Percentiles rank a stretch among this genome's conserved stretches.
These are phyloP conservation scores for Istiophorus platypterus DNA, from an alignment of 2,113 vertebrate species.

Conservation along the genomic window DNA sequence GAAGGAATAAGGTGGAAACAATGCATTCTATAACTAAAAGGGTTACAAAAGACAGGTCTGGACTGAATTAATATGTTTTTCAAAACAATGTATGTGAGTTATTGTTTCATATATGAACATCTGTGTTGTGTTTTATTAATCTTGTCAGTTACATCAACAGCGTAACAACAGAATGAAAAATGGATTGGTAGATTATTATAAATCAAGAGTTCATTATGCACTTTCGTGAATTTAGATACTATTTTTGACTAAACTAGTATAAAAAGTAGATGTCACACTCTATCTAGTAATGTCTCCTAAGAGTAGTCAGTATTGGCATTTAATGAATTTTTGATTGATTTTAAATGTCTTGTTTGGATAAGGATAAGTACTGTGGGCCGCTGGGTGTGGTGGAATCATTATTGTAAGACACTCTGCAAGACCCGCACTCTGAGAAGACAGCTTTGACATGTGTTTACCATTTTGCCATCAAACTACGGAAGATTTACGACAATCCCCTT, in stretches of 20 bases:
- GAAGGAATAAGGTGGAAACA: constrained; percentile 15
- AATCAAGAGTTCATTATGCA: constrained; percentile 11
- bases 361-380: constrained; percentile 16
- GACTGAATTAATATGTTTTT: constrained; percentile 32
- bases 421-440: constrained; percentile 57
- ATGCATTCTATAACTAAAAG: neutral
- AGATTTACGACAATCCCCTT: constrained; percentile 70
- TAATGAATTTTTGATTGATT: constrained; percentile 43
- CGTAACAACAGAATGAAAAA: constrained; percentile 4
- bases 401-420: constrained; percentile 45
- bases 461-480: constrained; percentile 68
- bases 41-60: constrained; percentile 35
- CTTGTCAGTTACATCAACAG: neutral
- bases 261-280: neutral
- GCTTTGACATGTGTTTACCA: constrained; percentile 77
- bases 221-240: constrained; percentile 7
- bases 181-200: neutral
- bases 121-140: constrained; percentile 29
- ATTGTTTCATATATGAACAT: constrained; percentile 45
- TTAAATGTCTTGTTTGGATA: constrained; percentile 47
- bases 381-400: constrained; percentile 58
- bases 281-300: constrained; percentile 14
- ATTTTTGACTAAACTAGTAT: neutral
- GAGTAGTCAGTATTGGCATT: constrained; percentile 22
- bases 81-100: constrained; percentile 31